phyloP scores from a whole-genome alignment of 2,113 vertebrate species.

The Panthera uncia region DNA sequence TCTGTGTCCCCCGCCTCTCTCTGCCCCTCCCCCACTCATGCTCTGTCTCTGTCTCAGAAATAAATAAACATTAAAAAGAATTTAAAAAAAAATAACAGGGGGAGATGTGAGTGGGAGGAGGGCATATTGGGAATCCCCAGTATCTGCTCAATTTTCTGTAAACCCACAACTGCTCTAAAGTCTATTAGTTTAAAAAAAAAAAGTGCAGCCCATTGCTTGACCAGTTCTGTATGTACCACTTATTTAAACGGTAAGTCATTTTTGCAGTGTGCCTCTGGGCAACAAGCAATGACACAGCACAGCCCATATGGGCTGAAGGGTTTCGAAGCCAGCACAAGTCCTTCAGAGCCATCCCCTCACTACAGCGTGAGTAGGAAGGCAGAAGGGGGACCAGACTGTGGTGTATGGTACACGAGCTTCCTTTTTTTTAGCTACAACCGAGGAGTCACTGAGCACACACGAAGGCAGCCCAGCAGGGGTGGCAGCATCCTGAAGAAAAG shows the following conservation, averaged over 20 bases:
- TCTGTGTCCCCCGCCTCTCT: no score
- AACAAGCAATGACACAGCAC: neutral
- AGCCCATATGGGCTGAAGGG: neutral
- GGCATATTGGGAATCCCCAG: neutral
- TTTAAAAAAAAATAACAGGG: neutral
- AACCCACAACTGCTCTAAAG: neutral
- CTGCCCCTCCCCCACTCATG: no score
- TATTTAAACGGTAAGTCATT: neutral
- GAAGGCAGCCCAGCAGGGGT: neutral
- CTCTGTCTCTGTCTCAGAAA: no score
- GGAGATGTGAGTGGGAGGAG: neutral
- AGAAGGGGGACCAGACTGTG: neutral
- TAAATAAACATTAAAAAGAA: no score
- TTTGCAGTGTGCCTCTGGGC: neutral
- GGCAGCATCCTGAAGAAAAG: neutral
- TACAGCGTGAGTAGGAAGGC: neutral
- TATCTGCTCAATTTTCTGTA: neutral
- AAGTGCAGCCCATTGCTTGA: neutral
- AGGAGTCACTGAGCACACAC: rapidly evolving
- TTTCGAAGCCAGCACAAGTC: neutral
- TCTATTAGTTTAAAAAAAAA: neutral
- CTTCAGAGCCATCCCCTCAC: neutral
- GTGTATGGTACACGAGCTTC: no score
- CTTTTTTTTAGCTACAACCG: neutral
- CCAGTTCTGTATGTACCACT: neutral